Percentiles rank a stretch among this genome's conserved stretches.
Conservation (phyloP, 2,888 invertebrate species). For the Phortica okadai region DNA sequence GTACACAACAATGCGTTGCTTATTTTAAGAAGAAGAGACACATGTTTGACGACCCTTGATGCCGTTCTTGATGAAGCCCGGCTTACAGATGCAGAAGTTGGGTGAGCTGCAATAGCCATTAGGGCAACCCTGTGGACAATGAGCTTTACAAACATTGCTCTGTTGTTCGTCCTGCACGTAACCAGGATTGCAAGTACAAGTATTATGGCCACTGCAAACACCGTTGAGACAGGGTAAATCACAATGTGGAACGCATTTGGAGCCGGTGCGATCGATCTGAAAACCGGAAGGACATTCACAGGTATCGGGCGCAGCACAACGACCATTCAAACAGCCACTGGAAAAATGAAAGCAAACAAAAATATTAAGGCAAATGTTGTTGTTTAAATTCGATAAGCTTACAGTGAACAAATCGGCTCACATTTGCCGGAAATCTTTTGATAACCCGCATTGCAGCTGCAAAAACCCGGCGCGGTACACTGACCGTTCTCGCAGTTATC, state of each 20-base stretch:
- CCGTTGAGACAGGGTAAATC: conserved; percentile 83
- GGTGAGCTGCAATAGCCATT: conserved; percentile 86
- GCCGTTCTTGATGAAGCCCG: conserved; percentile 79
- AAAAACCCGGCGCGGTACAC: conserved; percentile 80
- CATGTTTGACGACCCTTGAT: conserved; percentile 80
- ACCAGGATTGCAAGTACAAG: conserved; percentile 80
- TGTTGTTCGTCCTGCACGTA: conserved; percentile 76
- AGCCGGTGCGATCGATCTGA: conserved; percentile 67
- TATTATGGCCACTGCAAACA: conserved; percentile 81
- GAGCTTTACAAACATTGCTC: conserved; percentile 78
- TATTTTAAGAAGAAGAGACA: conserved; percentile 68
- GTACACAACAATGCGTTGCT: too few relatives aligned
- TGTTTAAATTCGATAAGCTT: conserved; percentile 38
- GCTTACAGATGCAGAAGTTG: conserved; percentile 85
- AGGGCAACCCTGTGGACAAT: conserved; percentile 84
- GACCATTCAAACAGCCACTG: conserved; percentile 74
- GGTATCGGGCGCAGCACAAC: conserved; percentile 74
- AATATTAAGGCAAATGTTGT: neutral
- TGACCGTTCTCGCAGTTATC: conserved; percentile 77
- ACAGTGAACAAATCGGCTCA: conserved; percentile 73
- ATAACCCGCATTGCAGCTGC: conserved; percentile 79
- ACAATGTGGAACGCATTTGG: conserved; percentile 79
- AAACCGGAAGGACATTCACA: conserved; percentile 73
- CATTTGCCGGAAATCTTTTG: conserved; percentile 74
- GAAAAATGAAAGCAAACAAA: neutral